Percentiles rank a stretch among this genome's conserved stretches.
These are phyloP conservation scores for Leucania comma DNA, from an alignment of 2,888 invertebrate species.

Conservation along the genomic window DNA sequence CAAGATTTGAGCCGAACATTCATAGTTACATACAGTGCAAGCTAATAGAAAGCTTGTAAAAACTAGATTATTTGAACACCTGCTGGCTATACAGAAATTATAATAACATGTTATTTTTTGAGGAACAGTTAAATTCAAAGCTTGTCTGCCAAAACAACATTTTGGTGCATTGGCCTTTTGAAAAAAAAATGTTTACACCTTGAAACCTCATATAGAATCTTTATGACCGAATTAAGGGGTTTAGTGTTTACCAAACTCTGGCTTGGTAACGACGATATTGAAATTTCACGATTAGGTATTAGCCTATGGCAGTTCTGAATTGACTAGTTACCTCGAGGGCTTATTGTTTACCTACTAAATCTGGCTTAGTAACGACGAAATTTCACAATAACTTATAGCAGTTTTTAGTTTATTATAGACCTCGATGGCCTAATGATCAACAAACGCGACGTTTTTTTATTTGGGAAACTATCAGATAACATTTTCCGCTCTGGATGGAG, in stretches of 20 bases:
- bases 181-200: background rate
- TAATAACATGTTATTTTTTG: constrained; percentile 4
- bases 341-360: background rate
- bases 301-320: too few relatives aligned
- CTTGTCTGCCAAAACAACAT: background rate
- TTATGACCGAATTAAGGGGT: constrained; percentile 1
- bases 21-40: too few relatives aligned
- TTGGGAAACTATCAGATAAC: too few relatives aligned
- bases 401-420: too few relatives aligned
- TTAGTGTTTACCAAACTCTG: background rate
- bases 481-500: too few relatives aligned
- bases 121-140: constrained; percentile 19
- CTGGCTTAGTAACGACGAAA: background rate
- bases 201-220: background rate
- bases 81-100: constrained; percentile 1
- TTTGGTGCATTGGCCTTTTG: constrained; percentile 7
- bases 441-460: too few relatives aligned
- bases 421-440: too few relatives aligned
- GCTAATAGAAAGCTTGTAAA: too few relatives aligned
- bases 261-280: background rate
- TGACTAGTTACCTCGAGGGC: too few relatives aligned
- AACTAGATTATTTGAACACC: constrained; percentile 34
- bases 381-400: too few relatives aligned
- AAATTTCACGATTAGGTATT: too few relatives aligned
- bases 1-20: too few relatives aligned